Evolutionary conservation across 2,113 vertebrate species (phyloP), one percentile per base, ranked within the genome.

Genomic region (pig (Sus scrofa)): DNA sequence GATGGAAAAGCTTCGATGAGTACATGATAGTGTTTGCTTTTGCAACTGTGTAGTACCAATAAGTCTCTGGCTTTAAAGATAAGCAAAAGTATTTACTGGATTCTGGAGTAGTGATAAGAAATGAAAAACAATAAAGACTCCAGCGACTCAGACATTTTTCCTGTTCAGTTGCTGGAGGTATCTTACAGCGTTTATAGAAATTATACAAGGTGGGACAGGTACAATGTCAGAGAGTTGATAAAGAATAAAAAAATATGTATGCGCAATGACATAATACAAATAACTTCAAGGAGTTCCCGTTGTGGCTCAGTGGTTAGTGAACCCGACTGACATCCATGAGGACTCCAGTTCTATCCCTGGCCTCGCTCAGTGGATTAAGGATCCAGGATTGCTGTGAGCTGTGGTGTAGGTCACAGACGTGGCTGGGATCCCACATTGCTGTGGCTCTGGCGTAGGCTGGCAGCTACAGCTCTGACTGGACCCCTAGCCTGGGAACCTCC

Each of bases 21-120:
- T 89, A 89, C 58, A 70, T 83, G 86, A 15, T 89, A 93, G 30
- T 92, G 60, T 96, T 84, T 93, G 1, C 22, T 92, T 94, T 52
- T 97, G 93, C 54, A 96, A 71, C 92, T 0, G 0, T 85, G 37
- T 50, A 79, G n/a, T 34, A 91, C 44, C 82, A 82, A 52, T 39
- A 97, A 78, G 24, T 79, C 56, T 97, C 94, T 91, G 71, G 87
- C 73, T 97, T 95, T 97, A 96, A 96, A 98, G 95, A 97, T 90
- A 98, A 98, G 97, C 54, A 96, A 50, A 96, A 82, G 20, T 60
- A 77, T 22, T 83, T 92, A 97, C 54, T 60, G 92, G 9, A 86
- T 95, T 50, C 58, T 84, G 89, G 26, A 96, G 84, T 52, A 95
- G 96, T 95, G 79, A 77, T 97, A 94, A 92, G 30, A 77, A 82